These are phyloP conservation scores for Limonius californicus DNA, from an alignment of 1,140 invertebrate genomes.

Conservation along the genomic window DNA sequence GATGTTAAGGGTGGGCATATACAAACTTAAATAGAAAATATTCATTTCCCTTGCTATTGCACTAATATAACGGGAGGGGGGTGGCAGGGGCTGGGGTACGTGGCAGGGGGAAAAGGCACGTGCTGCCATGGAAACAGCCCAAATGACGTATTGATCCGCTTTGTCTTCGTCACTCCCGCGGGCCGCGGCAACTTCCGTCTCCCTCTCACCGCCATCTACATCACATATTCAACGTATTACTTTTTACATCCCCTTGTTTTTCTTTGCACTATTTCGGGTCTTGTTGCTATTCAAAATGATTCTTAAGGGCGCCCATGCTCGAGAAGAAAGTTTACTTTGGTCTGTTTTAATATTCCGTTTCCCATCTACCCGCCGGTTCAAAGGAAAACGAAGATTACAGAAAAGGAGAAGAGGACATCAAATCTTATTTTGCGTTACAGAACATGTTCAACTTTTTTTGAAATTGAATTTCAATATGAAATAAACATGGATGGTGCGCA, in stretches of 20 bases:
- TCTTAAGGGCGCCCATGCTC: constrained; percentile 15
- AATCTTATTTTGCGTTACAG: constrained; percentile 22
- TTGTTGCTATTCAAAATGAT: constrained; percentile 35
- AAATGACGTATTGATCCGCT: constrained; percentile 45
- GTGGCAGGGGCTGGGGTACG: constrained; percentile 26
- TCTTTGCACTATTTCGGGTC: constrained; percentile 37
- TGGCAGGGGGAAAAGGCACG: constrained; percentile 40
- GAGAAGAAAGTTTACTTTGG: constrained; percentile 22
- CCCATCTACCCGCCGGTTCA: not conserved
- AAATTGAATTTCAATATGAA: constrained; percentile 31
- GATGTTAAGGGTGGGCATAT: constrained; percentile 18
- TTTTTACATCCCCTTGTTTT: constrained; percentile 43
- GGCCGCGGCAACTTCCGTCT: constrained; percentile 14
- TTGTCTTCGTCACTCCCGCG: constrained; percentile 35
- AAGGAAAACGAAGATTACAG: constrained; percentile 7
- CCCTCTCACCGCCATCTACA: constrained; percentile 29
- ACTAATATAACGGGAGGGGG: constrained; percentile 42
- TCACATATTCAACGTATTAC: constrained; percentile 50
- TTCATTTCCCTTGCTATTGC: constrained; percentile 44
- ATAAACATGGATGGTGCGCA: constrained; percentile 21
- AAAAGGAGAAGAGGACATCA: constrained; percentile 18
- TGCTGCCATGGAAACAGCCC: constrained; percentile 47
- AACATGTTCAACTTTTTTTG: constrained; percentile 24
- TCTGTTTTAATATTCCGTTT: constrained; percentile 15
- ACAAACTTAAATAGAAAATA: constrained; percentile 44